Conservation (phyloP, 1,140 invertebrate species). For the Liolophura sinensis region DNA sequence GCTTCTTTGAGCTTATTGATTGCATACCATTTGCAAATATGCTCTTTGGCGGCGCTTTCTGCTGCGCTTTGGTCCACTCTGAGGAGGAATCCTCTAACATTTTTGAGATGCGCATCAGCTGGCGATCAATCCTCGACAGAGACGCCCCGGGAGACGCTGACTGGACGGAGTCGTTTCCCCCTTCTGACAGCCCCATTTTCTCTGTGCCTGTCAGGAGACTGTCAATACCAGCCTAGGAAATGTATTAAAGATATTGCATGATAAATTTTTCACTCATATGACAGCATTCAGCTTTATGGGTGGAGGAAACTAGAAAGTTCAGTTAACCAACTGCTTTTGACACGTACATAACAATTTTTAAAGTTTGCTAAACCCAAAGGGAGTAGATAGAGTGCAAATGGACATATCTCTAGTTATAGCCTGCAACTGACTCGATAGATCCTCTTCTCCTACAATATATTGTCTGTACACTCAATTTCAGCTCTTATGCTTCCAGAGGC, state of each 20-base stretch:
- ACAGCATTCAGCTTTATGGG: no score
- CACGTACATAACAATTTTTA: no score
- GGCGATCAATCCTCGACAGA: slow-evolving; percentile 28
- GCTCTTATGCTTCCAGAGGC: no score
- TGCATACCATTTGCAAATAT: slow-evolving; percentile 36
- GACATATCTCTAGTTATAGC: no score
- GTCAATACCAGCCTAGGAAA: neutral
- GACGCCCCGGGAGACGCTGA: neutral
- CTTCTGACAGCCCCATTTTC: neutral
- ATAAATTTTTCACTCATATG: neutral
- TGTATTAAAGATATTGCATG: neutral
- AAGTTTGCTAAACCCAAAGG: no score
- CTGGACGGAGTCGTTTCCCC: neutral
- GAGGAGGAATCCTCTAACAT: slow-evolving; percentile 30
- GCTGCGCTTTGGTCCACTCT: slow-evolving; percentile 16
- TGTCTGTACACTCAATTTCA: no score
- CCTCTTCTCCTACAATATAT: no score
- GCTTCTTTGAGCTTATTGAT: no score
- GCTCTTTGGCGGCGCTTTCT: slow-evolving; percentile 19
- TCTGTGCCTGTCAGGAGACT: neutral
- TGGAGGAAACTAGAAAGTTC: no score
- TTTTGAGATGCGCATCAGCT: slow-evolving; percentile 34
- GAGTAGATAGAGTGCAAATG: no score
- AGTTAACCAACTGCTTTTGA: no score
- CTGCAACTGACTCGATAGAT: no score